Evolutionary conservation across 2,113 vertebrate genomes (phyloP).

Genomic region (Lasiurus cinereus): DNA sequence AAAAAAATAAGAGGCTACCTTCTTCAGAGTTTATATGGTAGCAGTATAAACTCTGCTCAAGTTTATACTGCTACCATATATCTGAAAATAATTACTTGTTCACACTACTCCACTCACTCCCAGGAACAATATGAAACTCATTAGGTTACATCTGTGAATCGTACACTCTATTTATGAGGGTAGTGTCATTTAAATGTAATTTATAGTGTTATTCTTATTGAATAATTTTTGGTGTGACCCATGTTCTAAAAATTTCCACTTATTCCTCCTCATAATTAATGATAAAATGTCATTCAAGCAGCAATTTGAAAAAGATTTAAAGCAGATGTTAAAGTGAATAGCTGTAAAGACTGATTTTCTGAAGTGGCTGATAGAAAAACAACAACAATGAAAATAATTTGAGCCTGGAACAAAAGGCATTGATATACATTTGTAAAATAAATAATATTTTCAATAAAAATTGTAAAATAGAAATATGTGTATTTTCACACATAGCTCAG

Average conservation of each 20-base stretch:
- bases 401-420: slow-evolving; percentile 78
- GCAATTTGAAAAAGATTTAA: slow-evolving; percentile 56
- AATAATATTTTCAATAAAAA: slow-evolving; percentile 87
- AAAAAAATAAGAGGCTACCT: neutral
- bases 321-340: slow-evolving; percentile 69
- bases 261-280: slow-evolving; percentile 68
- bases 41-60: neutral
- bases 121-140: slow-evolving; percentile 57
- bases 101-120: neutral
- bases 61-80: neutral
- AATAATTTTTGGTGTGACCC: slow-evolving; percentile 66
- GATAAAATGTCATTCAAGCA: slow-evolving; percentile 69
- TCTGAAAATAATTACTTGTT: slow-evolving; percentile 60
- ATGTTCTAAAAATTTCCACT: slow-evolving; percentile 63
- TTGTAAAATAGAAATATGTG: slow-evolving; percentile 81
- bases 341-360: slow-evolving; percentile 73
- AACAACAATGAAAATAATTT: slow-evolving; percentile 80
- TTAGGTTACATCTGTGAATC: slow-evolving; percentile 63
- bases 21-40: neutral
- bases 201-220: slow-evolving; percentile 55
- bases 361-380: slow-evolving; percentile 79
- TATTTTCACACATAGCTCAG: slow-evolving; percentile 85
- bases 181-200: slow-evolving; percentile 63
- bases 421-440: slow-evolving; percentile 84
- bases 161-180: slow-evolving; percentile 21